phyloP scores from a whole-genome alignment of 2,113 vertebrate genomes.

The Plecturocebus donacophilus region DNA sequence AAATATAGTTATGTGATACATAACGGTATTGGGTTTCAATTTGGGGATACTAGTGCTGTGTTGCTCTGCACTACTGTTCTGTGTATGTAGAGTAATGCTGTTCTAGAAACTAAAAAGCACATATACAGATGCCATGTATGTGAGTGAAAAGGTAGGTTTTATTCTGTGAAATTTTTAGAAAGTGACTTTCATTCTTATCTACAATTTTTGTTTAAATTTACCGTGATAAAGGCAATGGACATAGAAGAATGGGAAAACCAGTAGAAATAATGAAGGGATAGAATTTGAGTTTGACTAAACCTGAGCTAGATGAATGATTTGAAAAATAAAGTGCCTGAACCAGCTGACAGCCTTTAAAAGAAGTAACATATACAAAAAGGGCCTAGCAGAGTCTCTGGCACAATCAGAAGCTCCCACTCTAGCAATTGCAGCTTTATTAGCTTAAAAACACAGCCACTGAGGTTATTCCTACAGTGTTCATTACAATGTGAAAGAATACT shows the following conservation, averaged over 20 bases:
- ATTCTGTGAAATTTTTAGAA: neutral
- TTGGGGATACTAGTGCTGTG: neutral
- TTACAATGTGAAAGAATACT: neutral
- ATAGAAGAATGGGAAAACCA: neutral
- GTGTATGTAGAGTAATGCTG: neutral
- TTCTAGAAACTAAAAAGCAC: neutral
- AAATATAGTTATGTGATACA: neutral
- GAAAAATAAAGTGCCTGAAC: neutral
- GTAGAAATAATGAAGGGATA: neutral
- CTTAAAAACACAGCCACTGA: conserved; percentile 23
- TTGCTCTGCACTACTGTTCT: fast-evolving
- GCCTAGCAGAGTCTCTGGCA: neutral
- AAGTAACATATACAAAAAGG: neutral
- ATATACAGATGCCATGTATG: neutral
- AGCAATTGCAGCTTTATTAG: neutral
- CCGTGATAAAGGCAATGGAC: neutral
- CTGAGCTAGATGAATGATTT: neutral
- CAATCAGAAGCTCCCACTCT: neutral
- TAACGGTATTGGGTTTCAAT: neutral
- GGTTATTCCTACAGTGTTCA: neutral
- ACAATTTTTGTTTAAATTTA: neutral
- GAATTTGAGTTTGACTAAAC: neutral
- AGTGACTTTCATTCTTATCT: neutral
- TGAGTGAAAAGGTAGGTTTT: neutral
- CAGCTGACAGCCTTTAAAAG: neutral